phyloP scores from a whole-genome alignment of 2,888 invertebrate species.

The Bembecia ichneumoniformis region DNA sequence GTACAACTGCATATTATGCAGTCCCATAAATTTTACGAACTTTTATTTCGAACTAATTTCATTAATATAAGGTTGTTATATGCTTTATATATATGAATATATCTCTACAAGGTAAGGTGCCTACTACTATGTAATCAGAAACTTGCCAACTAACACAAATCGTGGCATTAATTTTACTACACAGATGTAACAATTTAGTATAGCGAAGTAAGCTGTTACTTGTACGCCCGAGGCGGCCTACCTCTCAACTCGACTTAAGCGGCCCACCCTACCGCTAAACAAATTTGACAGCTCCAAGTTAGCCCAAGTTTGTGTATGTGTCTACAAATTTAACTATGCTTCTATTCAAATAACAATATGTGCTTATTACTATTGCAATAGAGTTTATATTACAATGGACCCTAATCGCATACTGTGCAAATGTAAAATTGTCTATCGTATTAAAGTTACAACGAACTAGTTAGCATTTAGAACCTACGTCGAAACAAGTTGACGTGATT shows the following conservation, averaged over 20 bases:
- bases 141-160: slow-evolving; percentile 51
- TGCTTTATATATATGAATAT: too few relatives aligned
- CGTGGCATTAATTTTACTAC: slow-evolving; percentile 64
- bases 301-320: slow-evolving; percentile 58
- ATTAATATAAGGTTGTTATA: too few relatives aligned
- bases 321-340: slow-evolving; percentile 29
- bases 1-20: too few relatives aligned
- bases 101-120: neutral
- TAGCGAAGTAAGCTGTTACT: slow-evolving; percentile 65
- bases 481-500: slow-evolving; percentile 64
- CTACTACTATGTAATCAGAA: slow-evolving; percentile 16
- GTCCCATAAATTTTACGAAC: too few relatives aligned
- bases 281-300: slow-evolving; percentile 71
- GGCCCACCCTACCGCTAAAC: slow-evolving; percentile 66
- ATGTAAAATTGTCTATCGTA: slow-evolving; percentile 17
- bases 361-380: slow-evolving; percentile 15
- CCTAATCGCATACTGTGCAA: neutral
- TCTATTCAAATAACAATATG: slow-evolving; percentile 9
- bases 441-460: slow-evolving; percentile 58
- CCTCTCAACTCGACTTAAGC: slow-evolving; percentile 56
- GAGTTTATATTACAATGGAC: slow-evolving; percentile 12
- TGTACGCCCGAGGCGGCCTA: slow-evolving; percentile 56
- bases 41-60: too few relatives aligned
- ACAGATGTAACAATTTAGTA: slow-evolving; percentile 68
- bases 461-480: slow-evolving; percentile 60